A percentile compares a stretch with the other conserved stretches of the same genome.
Conservation (phyloP, 1,140 invertebrate genomes). For the Hycleus phaleratus region DNA sequence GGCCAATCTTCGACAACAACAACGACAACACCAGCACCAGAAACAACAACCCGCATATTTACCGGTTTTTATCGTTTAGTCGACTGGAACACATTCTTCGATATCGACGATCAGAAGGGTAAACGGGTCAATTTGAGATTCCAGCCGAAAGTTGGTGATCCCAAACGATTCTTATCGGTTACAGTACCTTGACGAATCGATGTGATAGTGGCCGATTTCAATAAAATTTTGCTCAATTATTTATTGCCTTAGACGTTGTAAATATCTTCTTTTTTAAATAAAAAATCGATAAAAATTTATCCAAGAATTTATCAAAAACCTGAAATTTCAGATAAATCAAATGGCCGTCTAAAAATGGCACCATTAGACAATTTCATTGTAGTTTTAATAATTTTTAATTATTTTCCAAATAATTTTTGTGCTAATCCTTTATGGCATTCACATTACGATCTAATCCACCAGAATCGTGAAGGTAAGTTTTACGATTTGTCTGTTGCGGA, state of each 20-base stretch:
- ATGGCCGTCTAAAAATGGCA: too few relatives aligned
- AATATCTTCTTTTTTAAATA: too few relatives aligned
- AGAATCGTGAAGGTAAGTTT: slow-evolving; percentile 22
- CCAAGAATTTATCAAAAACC: too few relatives aligned
- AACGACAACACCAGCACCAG: slow-evolving; percentile 32
- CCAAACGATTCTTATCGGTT: slow-evolving; percentile 63
- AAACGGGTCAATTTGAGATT: slow-evolving; percentile 69
- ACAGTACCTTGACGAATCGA: background rate
- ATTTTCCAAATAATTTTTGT: slow-evolving; percentile 12
- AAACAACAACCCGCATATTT: slow-evolving; percentile 46
- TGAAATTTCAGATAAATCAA: too few relatives aligned
- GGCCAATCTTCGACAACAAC: slow-evolving; percentile 46
- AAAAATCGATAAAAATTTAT: too few relatives aligned
- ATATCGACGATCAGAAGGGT: slow-evolving; percentile 67
- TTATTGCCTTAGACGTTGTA: background rate
- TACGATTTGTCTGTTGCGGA: background rate
- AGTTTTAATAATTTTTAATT: slow-evolving; percentile 2
- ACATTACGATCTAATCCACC: slow-evolving; percentile 10
- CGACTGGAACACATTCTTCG: slow-evolving; percentile 78
- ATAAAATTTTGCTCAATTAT: slow-evolving; percentile 5
- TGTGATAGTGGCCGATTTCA: background rate
- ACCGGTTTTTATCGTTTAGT: slow-evolving; percentile 75
- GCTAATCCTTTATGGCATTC: slow-evolving; percentile 20
- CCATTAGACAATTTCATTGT: background rate
- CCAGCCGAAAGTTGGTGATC: slow-evolving; percentile 70